phyloP scores from a whole-genome alignment of 2,888 invertebrate genomes.

The Amphipoea lucens region DNA sequence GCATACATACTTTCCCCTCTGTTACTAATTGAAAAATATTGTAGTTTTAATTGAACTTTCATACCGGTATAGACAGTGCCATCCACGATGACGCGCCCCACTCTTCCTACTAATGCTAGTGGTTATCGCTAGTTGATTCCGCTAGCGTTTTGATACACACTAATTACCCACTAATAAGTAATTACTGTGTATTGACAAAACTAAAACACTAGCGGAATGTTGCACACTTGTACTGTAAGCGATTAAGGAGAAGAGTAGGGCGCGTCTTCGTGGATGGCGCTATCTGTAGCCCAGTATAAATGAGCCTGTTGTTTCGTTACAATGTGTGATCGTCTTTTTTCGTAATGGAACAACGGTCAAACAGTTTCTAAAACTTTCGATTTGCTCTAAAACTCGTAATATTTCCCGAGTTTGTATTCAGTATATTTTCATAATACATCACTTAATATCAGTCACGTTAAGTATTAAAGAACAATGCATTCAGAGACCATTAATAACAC shows the following conservation, averaged over 20 bases:
- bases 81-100: too few species aligned
- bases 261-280: too few species aligned
- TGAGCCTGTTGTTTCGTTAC: neutral
- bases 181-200: too few species aligned
- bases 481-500: constrained; percentile 33
- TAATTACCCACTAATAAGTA: too few species aligned
- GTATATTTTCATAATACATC: constrained; percentile 28
- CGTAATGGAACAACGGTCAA: neutral
- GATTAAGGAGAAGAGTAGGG: too few species aligned
- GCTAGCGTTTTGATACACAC: too few species aligned
- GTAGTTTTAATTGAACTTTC: neutral
- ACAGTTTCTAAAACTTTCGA: neutral
- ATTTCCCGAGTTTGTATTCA: neutral
- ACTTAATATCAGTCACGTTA: constrained; percentile 31
- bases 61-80: neutral
- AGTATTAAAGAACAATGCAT: constrained; percentile 33
- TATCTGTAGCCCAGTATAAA: neutral
- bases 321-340: neutral
- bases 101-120: too few species aligned
- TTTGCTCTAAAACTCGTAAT: neutral
- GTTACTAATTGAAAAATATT: neutral
- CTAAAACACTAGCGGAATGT: too few species aligned
- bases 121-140: too few species aligned
- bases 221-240: too few species aligned
- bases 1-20: neutral